These are phyloP conservation scores for Brachystomella parvula DNA, from an alignment of 1,140 invertebrate species.

Conservation along the genomic window DNA sequence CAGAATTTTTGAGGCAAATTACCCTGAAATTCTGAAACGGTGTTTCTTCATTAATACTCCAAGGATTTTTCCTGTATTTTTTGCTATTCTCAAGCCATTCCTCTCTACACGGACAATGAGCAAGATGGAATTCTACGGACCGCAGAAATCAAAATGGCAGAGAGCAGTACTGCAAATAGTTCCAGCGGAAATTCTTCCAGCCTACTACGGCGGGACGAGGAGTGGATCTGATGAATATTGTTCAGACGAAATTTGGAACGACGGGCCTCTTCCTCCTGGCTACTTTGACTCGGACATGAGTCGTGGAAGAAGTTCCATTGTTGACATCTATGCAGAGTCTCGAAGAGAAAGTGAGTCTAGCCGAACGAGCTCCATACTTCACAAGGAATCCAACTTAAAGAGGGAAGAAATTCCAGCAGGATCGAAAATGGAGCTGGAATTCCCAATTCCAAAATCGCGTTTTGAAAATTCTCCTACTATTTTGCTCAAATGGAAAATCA, in stretches of 20 bases:
- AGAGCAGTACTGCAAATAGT: slow-evolving; percentile 6
- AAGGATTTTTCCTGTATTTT: slow-evolving; percentile 14
- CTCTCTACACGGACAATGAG: slow-evolving; percentile 13
- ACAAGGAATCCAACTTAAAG: too few species aligned
- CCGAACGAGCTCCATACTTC: too few species aligned
- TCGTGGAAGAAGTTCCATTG: not conserved
- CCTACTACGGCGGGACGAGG: slow-evolving; percentile 17
- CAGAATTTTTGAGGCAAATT: slow-evolving; percentile 12
- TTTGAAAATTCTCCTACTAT: too few species aligned
- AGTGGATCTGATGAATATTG: slow-evolving; percentile 8
- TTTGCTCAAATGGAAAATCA: too few species aligned
- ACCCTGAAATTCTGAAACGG: slow-evolving; percentile 12
- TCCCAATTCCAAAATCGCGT: too few species aligned
- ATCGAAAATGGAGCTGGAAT: too few species aligned
- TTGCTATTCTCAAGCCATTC: slow-evolving; percentile 17
- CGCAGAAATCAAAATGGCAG: slow-evolving; percentile 18
- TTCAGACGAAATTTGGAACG: slow-evolving; percentile 5
- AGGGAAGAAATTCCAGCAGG: too few species aligned
- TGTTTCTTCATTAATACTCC: slow-evolving; percentile 8
- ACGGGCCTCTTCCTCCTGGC: not conserved
- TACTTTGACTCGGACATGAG: not conserved
- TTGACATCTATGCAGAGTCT: too few species aligned
- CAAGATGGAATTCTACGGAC: slow-evolving; percentile 20
- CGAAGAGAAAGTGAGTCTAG: too few species aligned
- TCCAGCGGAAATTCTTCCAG: slow-evolving; percentile 14